Base-by-base conservation (phyloP, 2,888 invertebrate genomes). In the Andrena hattorfiana region DNA sequence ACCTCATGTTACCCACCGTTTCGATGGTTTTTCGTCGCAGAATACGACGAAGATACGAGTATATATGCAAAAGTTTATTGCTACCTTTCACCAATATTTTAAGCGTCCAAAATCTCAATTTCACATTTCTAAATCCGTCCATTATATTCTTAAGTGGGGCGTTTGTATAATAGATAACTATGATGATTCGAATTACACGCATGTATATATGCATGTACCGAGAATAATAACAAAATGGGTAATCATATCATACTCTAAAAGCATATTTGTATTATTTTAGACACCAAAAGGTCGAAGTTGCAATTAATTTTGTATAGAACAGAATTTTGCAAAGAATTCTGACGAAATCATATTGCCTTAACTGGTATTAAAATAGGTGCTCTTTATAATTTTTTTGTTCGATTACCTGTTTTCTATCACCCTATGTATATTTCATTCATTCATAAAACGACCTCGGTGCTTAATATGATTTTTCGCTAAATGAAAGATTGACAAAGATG, bases 121-220 rank as follows among this genome's bases (percentile, higher is more conserved):
- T n/a, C 26, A n/a, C 10, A 13, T 72, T 51, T 23, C 51, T 32
- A 32, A 63, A 59, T 77, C 77, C 77, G 77, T 77, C 77, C 77
- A 35, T 20, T 66, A 49, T 26, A 64, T 64, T 73, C 7, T 56
- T 48, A 54, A 51, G 8, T 63, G 54, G 30, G 42, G 56, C 23
- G 13, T 26, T 68, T 60, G 28, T 51, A 32, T 20, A 20, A 54
- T 6, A 26, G 28, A 54, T 69, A 69, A 62, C 16, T 16, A n/a
- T 20, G 16, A 28, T n/a, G 42, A 4, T 6, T 62, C 35, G 42
- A 62, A 70, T 62, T 30, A 76, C 62, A 51, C 60, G 16, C 8
- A 6, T 42, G 32, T 70, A 48, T 54, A 23, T 70, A 70, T 62
- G 42, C 42, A 42, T 42, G 42, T 16, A 13, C 42, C 16, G 42